These are phyloP conservation scores for Papilio xuthus DNA, from an alignment of 1,140 invertebrate species.

Conservation along the genomic window DNA sequence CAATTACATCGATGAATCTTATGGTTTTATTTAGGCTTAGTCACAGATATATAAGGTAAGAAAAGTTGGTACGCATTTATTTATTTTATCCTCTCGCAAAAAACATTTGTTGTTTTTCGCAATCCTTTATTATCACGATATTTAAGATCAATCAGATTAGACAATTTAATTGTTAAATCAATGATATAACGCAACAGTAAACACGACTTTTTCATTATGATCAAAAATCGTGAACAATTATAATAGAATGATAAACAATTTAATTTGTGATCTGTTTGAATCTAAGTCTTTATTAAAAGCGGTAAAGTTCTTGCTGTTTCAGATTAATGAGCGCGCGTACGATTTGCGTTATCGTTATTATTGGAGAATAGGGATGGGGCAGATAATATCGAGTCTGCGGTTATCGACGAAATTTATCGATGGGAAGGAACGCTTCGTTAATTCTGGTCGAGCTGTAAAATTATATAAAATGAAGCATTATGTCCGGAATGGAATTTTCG, in stretches of 20 bases:
- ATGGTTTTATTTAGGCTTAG: no score
- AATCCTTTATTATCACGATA: no score
- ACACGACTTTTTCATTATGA: neutral
- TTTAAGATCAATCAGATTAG: no score
- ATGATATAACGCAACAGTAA: neutral
- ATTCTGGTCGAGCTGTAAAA: conserved; percentile 36
- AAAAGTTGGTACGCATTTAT: no score
- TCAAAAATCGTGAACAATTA: conserved; percentile 26
- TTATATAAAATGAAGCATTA: conserved; percentile 39
- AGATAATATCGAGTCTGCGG: conserved; percentile 36
- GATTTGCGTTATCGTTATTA: conserved; percentile 35
- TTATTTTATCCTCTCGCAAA: no score
- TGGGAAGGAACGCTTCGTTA: conserved; percentile 38
- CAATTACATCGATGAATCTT: no score
- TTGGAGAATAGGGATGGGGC: conserved; percentile 29
- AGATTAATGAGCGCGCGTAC: conserved; percentile 36
- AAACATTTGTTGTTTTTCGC: no score
- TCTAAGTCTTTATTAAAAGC: neutral
- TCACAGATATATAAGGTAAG: no score
- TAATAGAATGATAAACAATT: conserved; percentile 12
- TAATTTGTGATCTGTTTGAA: conserved; percentile 16
- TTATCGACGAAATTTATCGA: conserved; percentile 39
- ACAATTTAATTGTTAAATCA: neutral
- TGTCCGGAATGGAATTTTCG: conserved; percentile 23
- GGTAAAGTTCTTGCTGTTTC: conserved; percentile 28